Evolutionary conservation across 1,140 invertebrate species (phyloP), one percentile per base, ranked within the genome.

Genomic region (Euura lappo): DNA sequence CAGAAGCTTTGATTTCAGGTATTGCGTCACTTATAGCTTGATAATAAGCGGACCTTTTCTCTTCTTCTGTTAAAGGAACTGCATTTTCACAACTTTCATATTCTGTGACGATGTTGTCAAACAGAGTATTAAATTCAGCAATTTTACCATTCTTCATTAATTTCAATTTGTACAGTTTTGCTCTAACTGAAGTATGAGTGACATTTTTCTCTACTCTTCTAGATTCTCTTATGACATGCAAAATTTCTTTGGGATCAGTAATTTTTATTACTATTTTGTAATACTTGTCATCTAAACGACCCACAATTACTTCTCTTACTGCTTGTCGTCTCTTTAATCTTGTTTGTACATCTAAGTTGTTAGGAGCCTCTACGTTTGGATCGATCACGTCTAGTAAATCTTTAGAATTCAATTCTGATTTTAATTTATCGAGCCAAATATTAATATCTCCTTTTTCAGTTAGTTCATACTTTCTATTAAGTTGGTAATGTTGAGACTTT

Each of bases 41-140:
- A 42, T 77, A 78, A 66, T 78, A 81, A 2, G 77, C 76, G 3
- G 77, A 78, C n/a, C 76, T 60, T 68, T 78, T 79, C 64, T 81
- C 75, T 74, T 74, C 75, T 7, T 77, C 77, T 46, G 77, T 71
- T 8, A 79, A n/a, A 10, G 71, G 74, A 43, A 76, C 51, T 44
- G 71, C 66, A 60, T 76, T 71, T 44, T 79, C 76, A 74, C 77
- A 77, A 8, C 70, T 45, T 43, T 80, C 77, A 71, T 79, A 76
- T 68, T 80, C 75, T 64, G 67, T 72, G 8, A 79, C 64, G 4
- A 78, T 78, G 64, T 71, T 51, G 8, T 81, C 76, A 44, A 81
- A 79, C 6, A 69, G 44, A 44, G 75, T 72, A 44, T 74, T 76
- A 72, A 79, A 79, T 2, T 71, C 45, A 43, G 75, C 67, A 43